Evolutionary conservation across 2,113 vertebrate species (phyloP).

Genomic region (Nibea albiflora): DNA sequence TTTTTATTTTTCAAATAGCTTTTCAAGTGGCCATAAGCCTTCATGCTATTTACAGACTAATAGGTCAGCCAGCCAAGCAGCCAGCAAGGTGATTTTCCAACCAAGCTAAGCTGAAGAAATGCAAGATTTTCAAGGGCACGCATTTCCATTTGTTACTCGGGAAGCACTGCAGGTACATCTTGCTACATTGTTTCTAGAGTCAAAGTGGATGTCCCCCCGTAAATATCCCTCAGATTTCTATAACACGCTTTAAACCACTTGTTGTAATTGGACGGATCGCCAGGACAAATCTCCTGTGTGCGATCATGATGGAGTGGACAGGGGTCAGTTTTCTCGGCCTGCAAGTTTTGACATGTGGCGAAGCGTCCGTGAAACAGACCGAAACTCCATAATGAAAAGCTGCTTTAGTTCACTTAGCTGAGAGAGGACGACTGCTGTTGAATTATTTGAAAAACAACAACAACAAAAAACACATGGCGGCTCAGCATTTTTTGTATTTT

Average conservation of each 20-base stretch:
- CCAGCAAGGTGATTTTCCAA: background rate
- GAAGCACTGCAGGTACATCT: slow-evolving; percentile 3
- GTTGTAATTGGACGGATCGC: slow-evolving; percentile 34
- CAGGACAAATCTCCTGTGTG: slow-evolving; percentile 37
- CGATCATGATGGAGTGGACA: slow-evolving; percentile 18
- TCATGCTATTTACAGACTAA: background rate
- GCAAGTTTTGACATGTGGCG: slow-evolving; percentile 1
- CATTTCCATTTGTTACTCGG: slow-evolving; percentile 17
- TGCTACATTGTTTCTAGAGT: slow-evolving; percentile 35
- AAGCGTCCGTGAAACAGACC: background rate
- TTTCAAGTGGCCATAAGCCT: slow-evolving; percentile 6
- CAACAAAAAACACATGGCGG: background rate
- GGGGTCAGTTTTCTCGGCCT: slow-evolving; percentile 11
- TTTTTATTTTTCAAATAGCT: slow-evolving; percentile 1
- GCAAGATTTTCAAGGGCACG: slow-evolving; percentile 2
- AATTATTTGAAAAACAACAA: background rate
- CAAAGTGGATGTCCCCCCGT: slow-evolving; percentile 38
- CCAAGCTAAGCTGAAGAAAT: slow-evolving; percentile 7
- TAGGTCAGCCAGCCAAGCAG: background rate
- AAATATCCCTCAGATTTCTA: slow-evolving; percentile 42
- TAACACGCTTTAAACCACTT: slow-evolving; percentile 49
- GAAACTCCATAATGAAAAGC: slow-evolving; percentile 15
- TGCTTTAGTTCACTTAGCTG: background rate
- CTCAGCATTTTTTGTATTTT: background rate
- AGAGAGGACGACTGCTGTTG: background rate